Conservation (phyloP, 2,888 invertebrate genomes). For the Laothoe populi region DNA sequence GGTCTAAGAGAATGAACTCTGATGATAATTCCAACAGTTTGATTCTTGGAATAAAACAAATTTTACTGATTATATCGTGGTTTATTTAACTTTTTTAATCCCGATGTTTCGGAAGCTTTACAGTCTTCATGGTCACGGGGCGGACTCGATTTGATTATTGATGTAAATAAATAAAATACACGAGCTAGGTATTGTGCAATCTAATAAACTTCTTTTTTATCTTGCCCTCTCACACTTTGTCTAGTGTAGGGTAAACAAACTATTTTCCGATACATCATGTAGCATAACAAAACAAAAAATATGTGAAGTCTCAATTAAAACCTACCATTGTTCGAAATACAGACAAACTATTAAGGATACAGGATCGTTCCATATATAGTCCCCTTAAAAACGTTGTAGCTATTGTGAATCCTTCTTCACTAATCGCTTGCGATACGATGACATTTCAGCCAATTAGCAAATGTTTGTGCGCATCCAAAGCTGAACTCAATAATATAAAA, state of each 20-base stretch:
- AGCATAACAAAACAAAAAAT: background rate
- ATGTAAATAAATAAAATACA: too few species aligned
- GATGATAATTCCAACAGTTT: too few species aligned
- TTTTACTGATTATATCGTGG: too few species aligned
- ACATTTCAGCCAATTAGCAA: constrained; percentile 74
- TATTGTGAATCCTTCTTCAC: constrained; percentile 39
- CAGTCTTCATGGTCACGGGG: too few species aligned
- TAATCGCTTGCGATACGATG: constrained; percentile 65
- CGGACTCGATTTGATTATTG: too few species aligned
- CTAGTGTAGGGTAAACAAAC: too few species aligned
- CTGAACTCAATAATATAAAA: constrained; percentile 56
- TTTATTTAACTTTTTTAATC: too few species aligned
- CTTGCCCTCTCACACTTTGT: background rate
- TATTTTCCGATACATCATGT: background rate
- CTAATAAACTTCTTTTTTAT: too few species aligned
- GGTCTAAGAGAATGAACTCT: too few species aligned
- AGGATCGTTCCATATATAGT: constrained; percentile 10
- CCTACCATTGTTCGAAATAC: background rate
- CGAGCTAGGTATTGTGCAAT: too few species aligned
- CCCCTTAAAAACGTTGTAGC: constrained; percentile 15
- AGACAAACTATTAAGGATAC: background rate
- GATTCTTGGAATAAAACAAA: too few species aligned
- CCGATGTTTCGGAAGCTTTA: too few species aligned
- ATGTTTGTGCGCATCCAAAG: constrained; percentile 54
- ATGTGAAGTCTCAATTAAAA: background rate